Evolutionary conservation across 1,140 invertebrate genomes (phyloP).

Genomic region (Penaeus indicus): DNA sequence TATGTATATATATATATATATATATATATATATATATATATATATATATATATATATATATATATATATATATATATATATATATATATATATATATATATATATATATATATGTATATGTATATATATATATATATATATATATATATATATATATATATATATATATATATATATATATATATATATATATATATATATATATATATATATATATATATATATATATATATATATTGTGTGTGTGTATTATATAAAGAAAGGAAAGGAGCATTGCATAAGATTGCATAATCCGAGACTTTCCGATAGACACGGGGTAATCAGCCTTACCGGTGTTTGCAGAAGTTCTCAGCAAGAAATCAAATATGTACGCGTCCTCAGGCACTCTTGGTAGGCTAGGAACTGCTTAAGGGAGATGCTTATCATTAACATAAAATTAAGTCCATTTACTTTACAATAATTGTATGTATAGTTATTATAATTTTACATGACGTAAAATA

Average conservation of each 20-base stretch:
- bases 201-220: conserved; percentile 5
- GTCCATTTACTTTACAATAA: no score
- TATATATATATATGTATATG: conserved; percentile 4
- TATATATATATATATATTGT: background rate
- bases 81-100: conserved; percentile 26
- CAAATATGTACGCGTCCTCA: no score
- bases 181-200: background rate
- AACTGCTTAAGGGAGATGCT: no score
- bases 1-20: conserved; percentile 22
- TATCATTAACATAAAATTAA: no score
- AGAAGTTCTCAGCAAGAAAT: no score
- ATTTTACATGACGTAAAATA: background rate
- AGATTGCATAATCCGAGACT: background rate
- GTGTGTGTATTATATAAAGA: background rate
- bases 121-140: background rate
- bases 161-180: background rate
- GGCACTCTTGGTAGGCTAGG: no score
- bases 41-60: conserved; percentile 16
- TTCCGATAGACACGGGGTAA: background rate
- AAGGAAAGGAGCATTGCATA: background rate
- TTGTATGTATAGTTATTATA: background rate
- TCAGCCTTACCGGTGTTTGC: no score
- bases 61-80: conserved; percentile 27
- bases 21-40: conserved; percentile 9
- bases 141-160: background rate